A percentile compares a stretch with the other conserved stretches of the same genome.
Evolutionary conservation across 1,140 invertebrate species (phyloP).

Genomic region (Whitmania pigra): DNA sequence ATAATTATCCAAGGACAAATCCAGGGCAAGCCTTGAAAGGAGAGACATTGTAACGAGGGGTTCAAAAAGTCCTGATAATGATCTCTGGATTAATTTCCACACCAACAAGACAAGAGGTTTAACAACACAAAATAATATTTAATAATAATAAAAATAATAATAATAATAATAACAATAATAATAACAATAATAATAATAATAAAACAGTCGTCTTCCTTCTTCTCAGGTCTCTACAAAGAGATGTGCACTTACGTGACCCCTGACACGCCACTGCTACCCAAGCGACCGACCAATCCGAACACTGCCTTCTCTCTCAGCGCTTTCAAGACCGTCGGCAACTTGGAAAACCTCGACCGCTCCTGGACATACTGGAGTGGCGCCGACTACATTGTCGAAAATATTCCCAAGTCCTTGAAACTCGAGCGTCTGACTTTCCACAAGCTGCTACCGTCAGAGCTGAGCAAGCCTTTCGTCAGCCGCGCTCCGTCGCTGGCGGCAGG

Average conservation of each 20-base stretch:
- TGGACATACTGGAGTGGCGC: slow-evolving; percentile 34
- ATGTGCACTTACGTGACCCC: slow-evolving; percentile 17
- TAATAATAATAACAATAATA: too few relatives aligned
- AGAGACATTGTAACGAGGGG: too few relatives aligned
- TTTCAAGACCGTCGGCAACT: slow-evolving; percentile 30
- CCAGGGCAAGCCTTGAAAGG: too few relatives aligned
- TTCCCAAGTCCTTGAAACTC: slow-evolving; percentile 30
- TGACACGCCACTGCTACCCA: slow-evolving; percentile 24
- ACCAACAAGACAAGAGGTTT: too few relatives aligned
- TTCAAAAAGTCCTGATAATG: too few relatives aligned
- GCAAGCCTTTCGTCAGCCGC: background rate
- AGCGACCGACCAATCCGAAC: slow-evolving; percentile 30
- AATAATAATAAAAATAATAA: too few relatives aligned
- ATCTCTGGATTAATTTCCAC: too few relatives aligned
- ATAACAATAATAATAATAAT: too few relatives aligned
- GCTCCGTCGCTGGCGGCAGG: background rate
- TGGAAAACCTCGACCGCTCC: slow-evolving; percentile 28
- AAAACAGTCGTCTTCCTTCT: too few relatives aligned
- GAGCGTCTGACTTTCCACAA: slow-evolving; percentile 31
- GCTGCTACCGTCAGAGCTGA: background rate
- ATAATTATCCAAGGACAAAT: too few relatives aligned
- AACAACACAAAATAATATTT: too few relatives aligned
- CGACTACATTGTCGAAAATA: slow-evolving; percentile 31
- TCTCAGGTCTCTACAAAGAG: slow-evolving; percentile 13
- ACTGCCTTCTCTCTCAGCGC: slow-evolving; percentile 31